These are phyloP conservation scores for Sarcophaga bullata DNA, from an alignment of 1,140 invertebrate genomes.

Conservation along the genomic window DNA sequence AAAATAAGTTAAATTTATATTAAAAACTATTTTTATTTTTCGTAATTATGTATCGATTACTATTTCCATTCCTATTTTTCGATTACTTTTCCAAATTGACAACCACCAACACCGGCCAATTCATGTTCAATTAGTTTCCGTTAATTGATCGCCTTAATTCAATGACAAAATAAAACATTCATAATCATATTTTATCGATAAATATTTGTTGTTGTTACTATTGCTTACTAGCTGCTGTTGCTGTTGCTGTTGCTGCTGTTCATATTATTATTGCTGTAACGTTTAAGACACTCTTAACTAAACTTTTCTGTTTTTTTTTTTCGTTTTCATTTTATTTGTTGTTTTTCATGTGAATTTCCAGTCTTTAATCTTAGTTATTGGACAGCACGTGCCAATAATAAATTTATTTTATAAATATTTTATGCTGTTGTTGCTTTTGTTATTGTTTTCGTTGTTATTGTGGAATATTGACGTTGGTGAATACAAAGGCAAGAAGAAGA, in stretches of 20 bases:
- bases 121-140: slow-evolving; percentile 14
- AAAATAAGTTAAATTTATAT: too few relatives aligned
- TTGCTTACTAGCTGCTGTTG: background rate
- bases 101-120: background rate
- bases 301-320: background rate
- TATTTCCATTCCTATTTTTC: too few relatives aligned
- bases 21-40: too few relatives aligned
- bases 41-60: too few relatives aligned
- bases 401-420: slow-evolving; percentile 22
- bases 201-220: background rate
- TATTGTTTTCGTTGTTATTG: background rate
- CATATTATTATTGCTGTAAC: background rate
- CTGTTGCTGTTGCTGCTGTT: slow-evolving; percentile 12
- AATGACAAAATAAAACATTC: slow-evolving; percentile 37
- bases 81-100: too few relatives aligned
- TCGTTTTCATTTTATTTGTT: background rate
- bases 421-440: background rate
- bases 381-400: slow-evolving; percentile 40
- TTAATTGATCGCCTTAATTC: slow-evolving; percentile 25
- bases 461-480: slow-evolving; percentile 10
- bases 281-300: background rate
- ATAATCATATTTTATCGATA: slow-evolving; percentile 19
- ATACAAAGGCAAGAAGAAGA: too few relatives aligned
- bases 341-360: slow-evolving; percentile 7
- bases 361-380: slow-evolving; percentile 20